Evolutionary conservation across 2,888 invertebrate species (phyloP), one percentile per base, ranked within the genome.

Genomic region (Epicampocera succincta): DNA sequence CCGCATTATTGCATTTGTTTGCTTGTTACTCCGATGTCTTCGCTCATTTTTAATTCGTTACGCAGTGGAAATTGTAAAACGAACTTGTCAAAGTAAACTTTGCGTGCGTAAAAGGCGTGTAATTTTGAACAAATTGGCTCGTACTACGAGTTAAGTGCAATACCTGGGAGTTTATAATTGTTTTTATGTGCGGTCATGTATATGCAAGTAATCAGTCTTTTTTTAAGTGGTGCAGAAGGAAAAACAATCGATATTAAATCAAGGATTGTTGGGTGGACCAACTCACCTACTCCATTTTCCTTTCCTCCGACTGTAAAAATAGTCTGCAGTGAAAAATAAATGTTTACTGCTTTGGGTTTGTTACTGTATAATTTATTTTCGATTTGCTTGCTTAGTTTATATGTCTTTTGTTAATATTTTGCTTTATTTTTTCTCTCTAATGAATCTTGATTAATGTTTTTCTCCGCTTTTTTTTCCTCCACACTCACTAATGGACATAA

Each of bases 401-500:
- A 38, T 54, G 54, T 54, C 54, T 63, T 54, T 73, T 63, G 33
- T 63, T 66, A 38, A 63, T 54, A 3, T 72, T n/a, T 25, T n/a
- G 25, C 15, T 60, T 17, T 38, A 61, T 60, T 56, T 58, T 15
- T 25, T 48, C 40, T 12, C 42, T 77, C 54, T 71, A 77, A 77
- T 77, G 77, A 77, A 63, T 56, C 48, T 77, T 63, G 77, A 77
- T 71, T 48, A 71, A 77, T 77, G 63, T 56, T 40, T 63, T 71
- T 48, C 40, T 56, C 11, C 17, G 40, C 12, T 60, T 44, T 42
- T 75, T 66, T 48, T 33, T 44, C 50, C 50, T 54, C 48, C 38
- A 56, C 42, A 56, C 46, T 38, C 13, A 33, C 40, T 71, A 54
- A 77, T 77, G 69, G 48, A 48, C 63, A 60, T 75, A 75, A 58